A percentile compares a stretch with the other conserved stretches of the same genome.
phyloP scores from a whole-genome alignment of 1,140 invertebrate genomes.

The Mycetomoellerius zeteki region DNA sequence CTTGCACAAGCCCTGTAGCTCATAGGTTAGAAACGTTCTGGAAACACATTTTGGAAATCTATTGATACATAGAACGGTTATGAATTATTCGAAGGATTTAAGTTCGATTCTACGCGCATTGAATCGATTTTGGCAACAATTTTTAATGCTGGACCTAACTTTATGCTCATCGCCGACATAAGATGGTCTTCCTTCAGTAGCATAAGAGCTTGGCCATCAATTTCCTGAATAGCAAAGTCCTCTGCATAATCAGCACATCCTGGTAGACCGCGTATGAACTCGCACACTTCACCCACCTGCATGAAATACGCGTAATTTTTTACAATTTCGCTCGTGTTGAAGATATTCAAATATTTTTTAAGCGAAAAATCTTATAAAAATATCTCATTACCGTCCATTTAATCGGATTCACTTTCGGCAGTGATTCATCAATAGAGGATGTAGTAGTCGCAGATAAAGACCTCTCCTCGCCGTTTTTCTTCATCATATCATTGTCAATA shows the following conservation, averaged over 20 bases:
- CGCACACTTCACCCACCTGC: constrained; percentile 92
- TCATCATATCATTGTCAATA: constrained; percentile 80
- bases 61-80: constrained; percentile 67
- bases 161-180: constrained; percentile 97
- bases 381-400: constrained; percentile 90
- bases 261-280: constrained; percentile 94
- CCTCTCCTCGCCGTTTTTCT: constrained; percentile 87
- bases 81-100: constrained; percentile 79
- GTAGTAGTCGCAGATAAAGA: constrained; percentile 85
- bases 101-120: constrained; percentile 89
- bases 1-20: constrained; percentile 82
- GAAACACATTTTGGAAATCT: constrained; percentile 17
- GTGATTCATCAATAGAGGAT: constrained; percentile 84
- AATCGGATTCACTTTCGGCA: constrained; percentile 90
- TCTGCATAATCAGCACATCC: constrained; percentile 97
- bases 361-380: background rate
- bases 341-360: background rate
- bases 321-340: background rate
- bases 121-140: constrained; percentile 95
- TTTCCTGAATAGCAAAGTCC: constrained; percentile 98
- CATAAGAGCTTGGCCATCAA: constrained; percentile 97
- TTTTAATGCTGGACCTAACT: constrained; percentile 97
- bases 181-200: constrained; percentile 98
- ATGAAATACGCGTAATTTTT: constrained; percentile 43
- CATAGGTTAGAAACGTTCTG: constrained; percentile 65